Conservation (phyloP, 2,888 invertebrate genomes). For the Pseudococcus longispinus region DNA sequence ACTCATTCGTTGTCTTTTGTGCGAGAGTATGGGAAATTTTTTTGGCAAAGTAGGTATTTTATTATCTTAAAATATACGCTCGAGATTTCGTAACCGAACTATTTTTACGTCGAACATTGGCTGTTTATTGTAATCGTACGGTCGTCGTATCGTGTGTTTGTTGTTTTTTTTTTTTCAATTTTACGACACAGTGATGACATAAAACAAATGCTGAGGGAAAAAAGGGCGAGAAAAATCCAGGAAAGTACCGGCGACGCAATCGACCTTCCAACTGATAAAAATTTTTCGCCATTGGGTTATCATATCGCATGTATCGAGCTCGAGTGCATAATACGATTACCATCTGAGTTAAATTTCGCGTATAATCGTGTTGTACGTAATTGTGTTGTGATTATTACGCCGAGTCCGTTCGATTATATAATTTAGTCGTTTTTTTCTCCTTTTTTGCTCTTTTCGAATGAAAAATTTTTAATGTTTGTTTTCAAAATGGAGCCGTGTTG, state of each 20-base stretch:
- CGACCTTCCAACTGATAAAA: not conserved
- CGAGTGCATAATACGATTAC: not conserved
- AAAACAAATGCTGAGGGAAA: not conserved
- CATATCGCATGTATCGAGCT: not conserved
- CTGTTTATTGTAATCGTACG: not conserved
- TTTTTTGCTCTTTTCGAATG: not conserved
- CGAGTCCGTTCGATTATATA: not conserved
- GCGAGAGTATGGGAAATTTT: not conserved
- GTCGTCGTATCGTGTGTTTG: not conserved
- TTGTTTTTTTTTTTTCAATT: not conserved
- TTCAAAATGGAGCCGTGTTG: not conserved
- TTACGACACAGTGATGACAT: not conserved
- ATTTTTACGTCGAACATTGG: not conserved
- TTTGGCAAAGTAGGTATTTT: not conserved
- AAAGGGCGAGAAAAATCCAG: too few relatives aligned
- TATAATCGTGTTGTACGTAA: not conserved
- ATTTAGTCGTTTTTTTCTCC: not conserved
- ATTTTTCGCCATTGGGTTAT: not conserved
- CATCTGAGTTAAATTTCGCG: not conserved
- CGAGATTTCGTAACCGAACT: not conserved
- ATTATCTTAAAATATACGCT: conserved; percentile 2
- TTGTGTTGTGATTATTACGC: not conserved
- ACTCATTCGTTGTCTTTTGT: not conserved
- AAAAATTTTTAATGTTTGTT: not conserved
- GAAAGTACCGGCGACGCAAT: not conserved